Base-by-base conservation (phyloP, 2,888 invertebrate genomes). In the Leucophenga maculata region DNA sequence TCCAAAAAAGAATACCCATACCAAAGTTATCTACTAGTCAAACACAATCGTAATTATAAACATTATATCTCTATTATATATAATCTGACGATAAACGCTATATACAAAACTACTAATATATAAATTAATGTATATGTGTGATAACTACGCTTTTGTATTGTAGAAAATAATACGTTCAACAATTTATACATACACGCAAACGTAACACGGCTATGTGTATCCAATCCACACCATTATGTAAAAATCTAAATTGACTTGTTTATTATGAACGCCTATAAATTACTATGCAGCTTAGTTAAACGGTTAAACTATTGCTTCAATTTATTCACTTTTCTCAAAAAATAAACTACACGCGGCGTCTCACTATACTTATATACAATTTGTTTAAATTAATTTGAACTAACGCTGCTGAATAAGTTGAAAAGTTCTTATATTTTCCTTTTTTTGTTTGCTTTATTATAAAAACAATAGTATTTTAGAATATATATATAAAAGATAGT, bases 401-500 rank as follows among this genome's bases (percentile, higher is more conserved):
- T 59, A 59, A 50, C 67, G 65, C 16, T 52, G 72, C 59, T 72
- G 59, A 67, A 72, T 71, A 52, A 72, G 67, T 31, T 71, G 59
- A 26, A 26, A 26, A 60, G 72, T 68, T 71, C 72, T 71, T 60
- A 72, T 71, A 71, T 31, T 39, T 22, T 54, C 46, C 22, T 14
- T 67, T 72, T 72, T 62, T 67, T 60, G 72, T 71, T 67, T 72
- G 60, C 68, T 67, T 71, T 71, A 72, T 57, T 71, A n/a, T n/a
- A 67, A n/a, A 54, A 57, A 31, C 44, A 55, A 55, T 39, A n/a
- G 31, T 55, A 67, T 72, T 46, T 59, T 48, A 67, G 74, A 55
- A 62, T 68, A 46, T 46, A 13, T n/a, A 65, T 69, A 67, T 70
- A 74, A 69, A 67, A 75, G 68, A 69, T 76, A 67, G 70, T 78